Base-by-base conservation (phyloP, 2,797 vertebrate genomes). In the Mormyrops boulengeri region DNA sequence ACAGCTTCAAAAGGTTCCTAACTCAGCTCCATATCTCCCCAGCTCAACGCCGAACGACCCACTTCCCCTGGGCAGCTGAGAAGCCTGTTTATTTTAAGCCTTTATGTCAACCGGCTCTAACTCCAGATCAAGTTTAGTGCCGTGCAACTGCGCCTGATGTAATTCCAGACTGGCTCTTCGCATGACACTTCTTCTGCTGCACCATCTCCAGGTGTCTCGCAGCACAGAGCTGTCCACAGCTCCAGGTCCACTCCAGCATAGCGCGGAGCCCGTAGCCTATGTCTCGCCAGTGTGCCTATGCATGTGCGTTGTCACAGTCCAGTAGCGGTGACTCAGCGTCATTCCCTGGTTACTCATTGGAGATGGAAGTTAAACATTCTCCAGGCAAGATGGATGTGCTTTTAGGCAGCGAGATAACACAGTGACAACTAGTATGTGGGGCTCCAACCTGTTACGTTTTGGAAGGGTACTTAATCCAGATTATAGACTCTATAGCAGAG, bases 311-410 rank as follows among this genome's bases (percentile, higher is more conserved):
- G 80, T 89, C 44, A 69, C 82, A 38, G 57, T 19, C 30, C 22
- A 62, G 41, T 17, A 30, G 4, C 19, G 17, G 62, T 52, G 89
- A 89, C 89, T 87, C 89, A 89, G 82, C 60, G 6, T 47, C 85
- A 26, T 55, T 30, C 8, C 49, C 17, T 34, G 4, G n/a, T 30
- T 50, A 52, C n/a, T 50, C 26, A 66, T 7, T 62, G 14, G 19
- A 84, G 17, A 41, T 49, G 19, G 11, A 44, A 77, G 89, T 89
- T 89, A 89, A 89, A 73, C 89, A 89, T 89, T 89, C 49, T 50
- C 89, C 9, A 53, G 17, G 26, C 85, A 87, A 57, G 53, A 44
- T 47, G 44, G 9, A 47, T 66, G 87, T 7, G 87, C 34, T 47
- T 47, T 47, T 88, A 66, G 38, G 17, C 82, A 52, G 41, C 3